Evolutionary conservation across 2,888 invertebrate species (phyloP).

Genomic region (Diplazon laetatorius): DNA sequence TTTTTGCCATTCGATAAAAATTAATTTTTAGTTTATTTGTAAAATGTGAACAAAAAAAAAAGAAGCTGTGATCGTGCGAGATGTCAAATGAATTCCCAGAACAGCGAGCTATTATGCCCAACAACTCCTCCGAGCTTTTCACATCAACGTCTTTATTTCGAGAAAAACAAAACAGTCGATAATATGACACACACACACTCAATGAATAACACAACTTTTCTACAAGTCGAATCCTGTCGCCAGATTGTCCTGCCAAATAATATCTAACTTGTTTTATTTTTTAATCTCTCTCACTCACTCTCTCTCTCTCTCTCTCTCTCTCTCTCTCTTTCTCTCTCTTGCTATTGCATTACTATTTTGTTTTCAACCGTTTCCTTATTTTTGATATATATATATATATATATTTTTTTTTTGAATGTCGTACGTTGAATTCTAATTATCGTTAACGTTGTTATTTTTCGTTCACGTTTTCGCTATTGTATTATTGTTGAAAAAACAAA

Average conservation of each 20-base stretch:
- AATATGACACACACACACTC: slow-evolving; percentile 81
- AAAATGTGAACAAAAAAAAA: slow-evolving; percentile 14
- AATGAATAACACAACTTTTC: slow-evolving; percentile 81
- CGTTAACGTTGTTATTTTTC: background rate
- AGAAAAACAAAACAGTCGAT: slow-evolving; percentile 75
- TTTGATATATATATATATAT: no score
- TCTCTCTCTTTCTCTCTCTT: slow-evolving; percentile 9
- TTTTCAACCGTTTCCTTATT: no score
- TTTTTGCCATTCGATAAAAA: background rate
- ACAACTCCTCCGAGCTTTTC: slow-evolving; percentile 77
- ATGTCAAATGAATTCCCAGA: slow-evolving; percentile 70
- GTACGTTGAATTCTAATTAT: no score
- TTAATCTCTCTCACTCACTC: background rate
- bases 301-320: slow-evolving; percentile 11
- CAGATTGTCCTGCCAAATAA: slow-evolving; percentile 76
- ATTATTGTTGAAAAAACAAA: background rate
- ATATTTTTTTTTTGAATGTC: no score
- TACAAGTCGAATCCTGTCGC: slow-evolving; percentile 78
- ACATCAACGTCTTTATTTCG: slow-evolving; percentile 79
- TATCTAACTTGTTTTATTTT: slow-evolving; percentile 52
- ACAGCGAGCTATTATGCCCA: slow-evolving; percentile 78
- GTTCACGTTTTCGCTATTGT: background rate
- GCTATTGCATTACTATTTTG: no score
- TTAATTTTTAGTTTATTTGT: background rate
- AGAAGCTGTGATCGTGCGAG: slow-evolving; percentile 36